Base-by-base conservation (phyloP, 2,113 vertebrate species). In the Salvelinus namaycush region DNA sequence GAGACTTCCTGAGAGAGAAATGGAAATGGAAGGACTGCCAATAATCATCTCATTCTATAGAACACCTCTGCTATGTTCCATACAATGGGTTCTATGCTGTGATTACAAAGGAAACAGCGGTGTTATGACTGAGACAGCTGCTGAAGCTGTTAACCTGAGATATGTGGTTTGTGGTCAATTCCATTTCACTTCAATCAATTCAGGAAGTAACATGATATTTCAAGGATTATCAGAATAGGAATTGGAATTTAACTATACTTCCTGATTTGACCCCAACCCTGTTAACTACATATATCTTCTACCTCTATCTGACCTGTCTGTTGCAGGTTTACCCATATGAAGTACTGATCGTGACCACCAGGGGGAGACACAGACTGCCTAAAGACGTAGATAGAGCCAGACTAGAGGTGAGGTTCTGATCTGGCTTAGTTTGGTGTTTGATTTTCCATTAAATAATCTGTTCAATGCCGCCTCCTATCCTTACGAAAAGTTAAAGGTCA, bases 381-480 rank as follows among this genome's bases (percentile, higher is more conserved):
- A 98, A 97, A 90, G 98, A 99, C 1, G 97, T 94, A 60, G 97
- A 99, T 91, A 93, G 98, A 88, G 96, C 97, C 65, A 95, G 97
- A 78, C 88, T 99, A 67, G 98, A 99, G 94, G 98, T 99, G 81
- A 92, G 92, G 14, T 16, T 44, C 51, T 4, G 51, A 54, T 14
- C 39, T 54, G 51, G 51, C 4, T 18, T 18, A 54, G 51, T 54
- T 18, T 54, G 16, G 51, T 54, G 13, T 3, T 1, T 54, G 51
- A 54, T 54, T 18, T 16, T 18, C 3, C 14, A 5, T 54, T 54
- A 54, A 54, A 54, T 18, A 18, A 14, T 54, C 4, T 54, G 5
- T 54, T 51, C 14, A 16, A 14, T 16, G 5, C n/a, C 1, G n/a
- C 20, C 49, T 16, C 12, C 59, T 22, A 22, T 60, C 6, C 59